Evolutionary conservation across 1,140 invertebrate species (phyloP).

Genomic region (Pogonomyrmex barbatus): DNA sequence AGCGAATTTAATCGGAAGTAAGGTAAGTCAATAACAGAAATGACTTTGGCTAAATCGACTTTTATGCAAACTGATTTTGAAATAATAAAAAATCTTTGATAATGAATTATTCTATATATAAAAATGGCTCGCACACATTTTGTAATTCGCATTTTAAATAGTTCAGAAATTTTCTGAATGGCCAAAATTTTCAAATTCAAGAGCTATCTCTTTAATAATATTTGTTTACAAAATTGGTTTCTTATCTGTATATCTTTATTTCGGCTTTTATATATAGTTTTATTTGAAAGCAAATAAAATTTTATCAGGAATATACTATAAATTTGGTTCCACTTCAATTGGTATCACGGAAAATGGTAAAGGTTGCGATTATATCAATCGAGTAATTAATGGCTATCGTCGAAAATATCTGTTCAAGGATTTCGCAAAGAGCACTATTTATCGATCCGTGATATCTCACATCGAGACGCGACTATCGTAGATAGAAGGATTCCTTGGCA

Average conservation of each 20-base stretch:
- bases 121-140: neutral
- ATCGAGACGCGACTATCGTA: slow-evolving; percentile 29
- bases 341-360: neutral
- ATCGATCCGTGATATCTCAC: slow-evolving; percentile 47
- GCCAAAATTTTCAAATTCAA: neutral
- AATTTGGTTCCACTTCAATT: neutral
- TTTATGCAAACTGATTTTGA: neutral
- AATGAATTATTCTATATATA: neutral
- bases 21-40: neutral
- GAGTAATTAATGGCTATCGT: slow-evolving; percentile 37
- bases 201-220: neutral
- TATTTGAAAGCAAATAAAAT: neutral
- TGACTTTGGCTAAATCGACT: neutral
- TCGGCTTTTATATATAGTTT: neutral
- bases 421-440: neutral
- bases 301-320: neutral
- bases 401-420: slow-evolving; percentile 47
- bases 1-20: neutral
- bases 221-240: neutral
- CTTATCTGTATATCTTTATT: neutral
- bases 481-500: slow-evolving; percentile 19
- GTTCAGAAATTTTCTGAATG: neutral
- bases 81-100: neutral
- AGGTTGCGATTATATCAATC: slow-evolving; percentile 8
- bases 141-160: neutral